phyloP scores from a whole-genome alignment of 2,888 invertebrate genomes.

The Spisula solida region DNA sequence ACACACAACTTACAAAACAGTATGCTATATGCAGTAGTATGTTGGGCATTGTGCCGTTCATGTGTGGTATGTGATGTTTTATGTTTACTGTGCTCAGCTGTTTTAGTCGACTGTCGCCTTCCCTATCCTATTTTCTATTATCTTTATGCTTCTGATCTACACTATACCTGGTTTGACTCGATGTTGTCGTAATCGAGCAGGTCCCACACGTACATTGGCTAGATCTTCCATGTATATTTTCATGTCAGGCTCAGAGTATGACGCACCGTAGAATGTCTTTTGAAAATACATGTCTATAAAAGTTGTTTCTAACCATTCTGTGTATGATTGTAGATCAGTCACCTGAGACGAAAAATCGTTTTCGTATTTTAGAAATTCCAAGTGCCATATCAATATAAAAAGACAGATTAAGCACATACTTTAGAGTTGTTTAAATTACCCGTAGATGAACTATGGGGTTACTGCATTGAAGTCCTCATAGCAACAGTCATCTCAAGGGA shows the following conservation, averaged over 20 bases:
- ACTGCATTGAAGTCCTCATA: too few species aligned
- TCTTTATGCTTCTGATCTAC: too few species aligned
- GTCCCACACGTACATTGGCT: constrained; percentile 77
- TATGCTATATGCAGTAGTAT: too few species aligned
- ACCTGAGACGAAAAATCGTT: constrained; percentile 53
- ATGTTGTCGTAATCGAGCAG: constrained; percentile 78
- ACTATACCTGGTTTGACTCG: constrained; percentile 71
- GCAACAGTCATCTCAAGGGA: too few species aligned
- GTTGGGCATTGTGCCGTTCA: too few species aligned
- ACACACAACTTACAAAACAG: too few species aligned
- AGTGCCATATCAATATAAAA: neutral
- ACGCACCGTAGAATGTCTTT: constrained; percentile 62
- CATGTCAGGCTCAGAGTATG: constrained; percentile 13
- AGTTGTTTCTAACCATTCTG: constrained; percentile 67
- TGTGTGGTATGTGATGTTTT: too few species aligned
- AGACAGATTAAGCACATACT: neutral
- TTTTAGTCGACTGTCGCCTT: too few species aligned
- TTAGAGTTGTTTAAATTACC: too few species aligned
- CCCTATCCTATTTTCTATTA: too few species aligned
- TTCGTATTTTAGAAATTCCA: neutral
- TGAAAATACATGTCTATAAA: constrained; percentile 71
- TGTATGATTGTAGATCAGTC: constrained; percentile 57
- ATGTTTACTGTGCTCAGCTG: too few species aligned
- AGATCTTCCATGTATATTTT: constrained; percentile 71
- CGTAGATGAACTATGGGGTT: too few species aligned